Conservation (phyloP, 2,888 invertebrate species). For the Athrips mouffetella region DNA sequence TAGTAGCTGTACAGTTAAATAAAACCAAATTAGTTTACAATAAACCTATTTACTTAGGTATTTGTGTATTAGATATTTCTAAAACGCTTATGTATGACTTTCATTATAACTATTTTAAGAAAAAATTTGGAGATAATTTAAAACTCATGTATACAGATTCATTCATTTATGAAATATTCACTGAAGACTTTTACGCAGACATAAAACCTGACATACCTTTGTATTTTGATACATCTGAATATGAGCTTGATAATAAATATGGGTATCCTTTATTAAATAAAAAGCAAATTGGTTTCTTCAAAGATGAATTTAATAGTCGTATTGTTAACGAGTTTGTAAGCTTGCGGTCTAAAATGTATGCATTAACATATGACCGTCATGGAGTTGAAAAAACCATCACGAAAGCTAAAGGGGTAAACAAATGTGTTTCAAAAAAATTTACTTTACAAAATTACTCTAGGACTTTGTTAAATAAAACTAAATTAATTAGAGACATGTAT, state of each 20-base stretch:
- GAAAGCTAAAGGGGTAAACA: slow-evolving; percentile 29
- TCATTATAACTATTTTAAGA: background rate
- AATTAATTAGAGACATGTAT: slow-evolving; percentile 15
- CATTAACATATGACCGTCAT: too few relatives aligned
- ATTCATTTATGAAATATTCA: background rate
- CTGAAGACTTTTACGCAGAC: background rate
- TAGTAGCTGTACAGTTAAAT: too few relatives aligned
- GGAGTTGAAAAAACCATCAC: slow-evolving; percentile 23
- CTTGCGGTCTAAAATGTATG: background rate
- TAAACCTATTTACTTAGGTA: slow-evolving; percentile 21
- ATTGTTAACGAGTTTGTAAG: background rate
- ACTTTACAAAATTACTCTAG: slow-evolving; percentile 20
- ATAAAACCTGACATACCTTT: background rate
- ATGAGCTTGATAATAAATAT: too few relatives aligned
- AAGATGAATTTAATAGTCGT: background rate
- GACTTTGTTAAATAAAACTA: slow-evolving; percentile 21
- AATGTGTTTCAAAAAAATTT: slow-evolving; percentile 22
- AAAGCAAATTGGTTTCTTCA: too few relatives aligned
- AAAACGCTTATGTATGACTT: background rate
- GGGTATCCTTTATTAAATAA: too few relatives aligned
- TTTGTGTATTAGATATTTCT: background rate
- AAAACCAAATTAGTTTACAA: slow-evolving; percentile 18
- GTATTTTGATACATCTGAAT: too few relatives aligned
- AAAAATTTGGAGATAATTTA: background rate
- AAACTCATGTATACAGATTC: too few relatives aligned